Percentiles rank a stretch among this genome's conserved stretches.
These are phyloP conservation scores for Cydia splendana DNA, from an alignment of 1,140 invertebrate species.

Conservation along the genomic window DNA sequence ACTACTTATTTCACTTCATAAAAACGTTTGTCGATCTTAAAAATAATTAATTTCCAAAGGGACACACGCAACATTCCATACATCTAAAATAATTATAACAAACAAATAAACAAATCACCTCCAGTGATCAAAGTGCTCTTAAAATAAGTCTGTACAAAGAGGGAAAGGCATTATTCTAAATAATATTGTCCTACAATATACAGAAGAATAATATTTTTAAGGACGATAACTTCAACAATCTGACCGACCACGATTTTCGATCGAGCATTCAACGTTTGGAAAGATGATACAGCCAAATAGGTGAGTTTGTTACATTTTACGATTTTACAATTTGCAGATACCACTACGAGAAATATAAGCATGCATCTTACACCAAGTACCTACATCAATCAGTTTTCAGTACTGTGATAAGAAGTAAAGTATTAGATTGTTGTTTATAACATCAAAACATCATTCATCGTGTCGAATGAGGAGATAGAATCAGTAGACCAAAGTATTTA, in stretches of 20 bases:
- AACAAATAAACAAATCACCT: conserved; percentile 51
- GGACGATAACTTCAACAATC: neutral
- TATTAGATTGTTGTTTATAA: neutral
- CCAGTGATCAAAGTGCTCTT: conserved; percentile 60
- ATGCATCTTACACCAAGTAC: too few relatives aligned
- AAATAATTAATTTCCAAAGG: conserved; percentile 53
- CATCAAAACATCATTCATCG: neutral
- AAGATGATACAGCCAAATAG: conserved; percentile 69
- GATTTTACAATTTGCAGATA: neutral
- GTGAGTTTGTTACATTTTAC: conserved; percentile 48
- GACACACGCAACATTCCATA: conserved; percentile 46
- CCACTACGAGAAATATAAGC: too few relatives aligned
- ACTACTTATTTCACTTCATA: neutral
- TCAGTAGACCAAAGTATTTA: conserved; percentile 3
- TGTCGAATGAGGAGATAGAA: conserved; percentile 10
- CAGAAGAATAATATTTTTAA: conserved; percentile 15
- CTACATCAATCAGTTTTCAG: too few relatives aligned
- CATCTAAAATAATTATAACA: conserved; percentile 49
- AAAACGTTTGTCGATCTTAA: neutral
- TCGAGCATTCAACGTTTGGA: conserved; percentile 51
- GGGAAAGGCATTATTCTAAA: conserved; percentile 34
- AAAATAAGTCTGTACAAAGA: conserved; percentile 53
- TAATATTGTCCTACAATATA: conserved; percentile 28
- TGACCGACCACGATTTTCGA: conserved; percentile 33
- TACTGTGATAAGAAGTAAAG: neutral